Evolutionary conservation across 2,797 vertebrate genomes (phyloP).

Genomic region (Hemibagrus guttatus): DNA sequence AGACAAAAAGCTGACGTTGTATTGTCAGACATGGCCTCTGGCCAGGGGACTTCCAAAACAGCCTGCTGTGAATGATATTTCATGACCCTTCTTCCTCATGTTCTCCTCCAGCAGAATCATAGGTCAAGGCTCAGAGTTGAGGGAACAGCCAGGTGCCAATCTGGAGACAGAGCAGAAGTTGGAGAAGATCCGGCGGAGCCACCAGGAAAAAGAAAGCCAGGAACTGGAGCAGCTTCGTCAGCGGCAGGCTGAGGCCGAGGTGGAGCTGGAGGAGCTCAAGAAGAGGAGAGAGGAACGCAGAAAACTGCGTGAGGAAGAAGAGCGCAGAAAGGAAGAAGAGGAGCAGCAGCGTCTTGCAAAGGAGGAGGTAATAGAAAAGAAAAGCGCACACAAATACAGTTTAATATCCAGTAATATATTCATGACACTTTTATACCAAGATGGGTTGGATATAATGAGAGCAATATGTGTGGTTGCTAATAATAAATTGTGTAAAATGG

Average conservation of each 20-base stretch:
- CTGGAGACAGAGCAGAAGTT: constrained; percentile 73
- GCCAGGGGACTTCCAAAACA: constrained; percentile 41
- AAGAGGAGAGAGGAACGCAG: constrained; percentile 69
- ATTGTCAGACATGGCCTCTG: constrained; percentile 32
- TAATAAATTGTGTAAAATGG: neutral
- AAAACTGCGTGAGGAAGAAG: constrained; percentile 64
- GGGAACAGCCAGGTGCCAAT: constrained; percentile 58
- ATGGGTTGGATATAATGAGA: neutral
- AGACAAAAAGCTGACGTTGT: constrained; percentile 33
- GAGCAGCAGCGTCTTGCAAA: constrained; percentile 64
- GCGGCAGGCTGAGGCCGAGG: constrained; percentile 71
- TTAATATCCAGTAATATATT: neutral
- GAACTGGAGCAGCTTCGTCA: constrained; percentile 70
- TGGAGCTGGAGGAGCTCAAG: constrained; percentile 78
- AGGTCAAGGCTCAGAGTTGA: constrained; percentile 51
- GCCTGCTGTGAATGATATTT: constrained; percentile 11
- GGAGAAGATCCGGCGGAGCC: constrained; percentile 75
- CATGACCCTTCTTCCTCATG: constrained; percentile 8
- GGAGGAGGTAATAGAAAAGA: constrained; percentile 69
- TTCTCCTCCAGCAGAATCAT: constrained; percentile 43
- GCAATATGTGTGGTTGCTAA: neutral
- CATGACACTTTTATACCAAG: neutral
- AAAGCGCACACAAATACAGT: constrained; percentile 26
- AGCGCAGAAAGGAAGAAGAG: constrained; percentile 61
- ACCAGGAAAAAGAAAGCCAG: constrained; percentile 72